phyloP scores from a whole-genome alignment of 2,797 vertebrate genomes.

The Prunella strophiata region DNA sequence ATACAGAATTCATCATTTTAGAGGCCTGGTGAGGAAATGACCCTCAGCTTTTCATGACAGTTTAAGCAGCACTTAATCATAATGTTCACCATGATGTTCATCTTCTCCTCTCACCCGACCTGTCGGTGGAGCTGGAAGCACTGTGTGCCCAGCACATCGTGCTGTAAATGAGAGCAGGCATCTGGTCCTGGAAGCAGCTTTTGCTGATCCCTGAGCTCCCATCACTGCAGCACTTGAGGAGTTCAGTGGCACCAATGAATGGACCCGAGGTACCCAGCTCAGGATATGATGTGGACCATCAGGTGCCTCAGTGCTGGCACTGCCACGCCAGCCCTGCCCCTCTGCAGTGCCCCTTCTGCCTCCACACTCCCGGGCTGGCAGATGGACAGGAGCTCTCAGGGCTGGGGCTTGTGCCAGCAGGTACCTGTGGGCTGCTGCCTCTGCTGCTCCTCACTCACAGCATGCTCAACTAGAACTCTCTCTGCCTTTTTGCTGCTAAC shows the following conservation, averaged over 20 bases:
- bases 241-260: not conserved
- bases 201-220: not conserved
- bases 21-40: constrained; percentile 24
- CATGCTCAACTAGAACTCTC: not conserved
- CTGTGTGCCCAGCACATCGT: not conserved
- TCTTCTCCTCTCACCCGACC: not conserved
- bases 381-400: rapidly evolving
- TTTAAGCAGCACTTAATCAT: constrained; percentile 20
- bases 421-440: not conserved
- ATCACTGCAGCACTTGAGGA: not conserved
- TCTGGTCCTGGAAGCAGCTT: not conserved
- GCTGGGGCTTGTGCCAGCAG: not conserved
- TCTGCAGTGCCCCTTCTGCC: not conserved
- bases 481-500: not conserved
- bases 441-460: not conserved
- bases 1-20: not conserved
- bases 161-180: not conserved
- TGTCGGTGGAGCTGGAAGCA: not conserved
- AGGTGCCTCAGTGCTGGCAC: not conserved
- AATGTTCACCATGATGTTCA: not conserved
- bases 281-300: no score
- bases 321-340: not conserved
- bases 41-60: constrained; percentile 33
- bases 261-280: not conserved
- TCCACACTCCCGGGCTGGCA: not conserved